Percentiles rank a stretch among this genome's conserved stretches.
Evolutionary conservation across 2,797 vertebrate species (phyloP).

Genomic region (Premnoplex brunnescens): DNA sequence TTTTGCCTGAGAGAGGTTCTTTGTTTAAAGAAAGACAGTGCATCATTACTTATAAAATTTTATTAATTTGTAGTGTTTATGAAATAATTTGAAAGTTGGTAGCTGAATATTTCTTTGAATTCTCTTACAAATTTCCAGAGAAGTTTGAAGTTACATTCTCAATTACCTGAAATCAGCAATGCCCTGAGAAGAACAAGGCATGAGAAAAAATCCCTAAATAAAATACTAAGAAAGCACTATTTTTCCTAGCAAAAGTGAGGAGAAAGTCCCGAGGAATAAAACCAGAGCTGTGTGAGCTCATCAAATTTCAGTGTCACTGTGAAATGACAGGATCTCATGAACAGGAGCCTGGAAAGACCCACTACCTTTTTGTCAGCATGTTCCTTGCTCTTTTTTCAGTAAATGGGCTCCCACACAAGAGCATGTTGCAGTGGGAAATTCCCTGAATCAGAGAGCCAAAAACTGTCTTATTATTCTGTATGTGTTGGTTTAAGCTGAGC

Average conservation of each 20-base stretch:
- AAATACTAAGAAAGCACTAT: neutral
- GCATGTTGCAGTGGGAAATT: constrained; percentile 21
- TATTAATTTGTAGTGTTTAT: neutral
- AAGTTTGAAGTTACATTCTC: neutral
- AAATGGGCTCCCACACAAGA: neutral
- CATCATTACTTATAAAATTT: neutral
- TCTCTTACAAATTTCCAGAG: neutral
- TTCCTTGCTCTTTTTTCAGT: neutral
- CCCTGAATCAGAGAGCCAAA: neutral
- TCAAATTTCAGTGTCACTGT: neutral
- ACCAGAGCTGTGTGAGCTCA: neutral
- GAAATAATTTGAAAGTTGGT: neutral
- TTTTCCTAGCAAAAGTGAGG: neutral
- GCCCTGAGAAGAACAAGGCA: neutral
- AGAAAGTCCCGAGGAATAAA: neutral
- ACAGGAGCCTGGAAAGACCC: neutral
- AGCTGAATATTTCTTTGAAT: neutral
- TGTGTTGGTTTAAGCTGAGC: neutral
- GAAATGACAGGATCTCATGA: neutral
- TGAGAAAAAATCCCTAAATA: neutral
- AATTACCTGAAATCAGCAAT: neutral
- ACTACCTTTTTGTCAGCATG: neutral
- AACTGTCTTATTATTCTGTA: neutral
- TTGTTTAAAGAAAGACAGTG: neutral
- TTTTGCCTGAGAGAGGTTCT: neutral